Percentiles rank a stretch among this genome's conserved stretches.
Conservation (phyloP, 2,888 invertebrate genomes). For the Tinea semifulvella region DNA sequence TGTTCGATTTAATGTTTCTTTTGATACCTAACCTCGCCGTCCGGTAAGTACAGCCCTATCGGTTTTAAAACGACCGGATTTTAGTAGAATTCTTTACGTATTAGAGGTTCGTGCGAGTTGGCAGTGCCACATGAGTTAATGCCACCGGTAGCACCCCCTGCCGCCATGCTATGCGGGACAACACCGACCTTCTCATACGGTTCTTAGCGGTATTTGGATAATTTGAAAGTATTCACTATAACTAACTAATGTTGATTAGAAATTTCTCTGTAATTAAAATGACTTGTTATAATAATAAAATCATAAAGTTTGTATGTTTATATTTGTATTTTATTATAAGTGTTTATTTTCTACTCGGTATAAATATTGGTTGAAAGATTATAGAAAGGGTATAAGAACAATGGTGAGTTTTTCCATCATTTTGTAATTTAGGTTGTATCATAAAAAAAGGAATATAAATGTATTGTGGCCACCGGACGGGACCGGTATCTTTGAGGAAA, state of each 20-base stretch:
- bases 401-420: not conserved
- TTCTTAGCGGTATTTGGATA: constrained; percentile 29
- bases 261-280: constrained; percentile 3
- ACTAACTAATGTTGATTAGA: not conserved
- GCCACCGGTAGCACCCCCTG: constrained; percentile 57
- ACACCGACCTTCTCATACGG: constrained; percentile 42
- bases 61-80: constrained; percentile 6
- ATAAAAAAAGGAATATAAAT: constrained; percentile 3
- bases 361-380: not conserved
- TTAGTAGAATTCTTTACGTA: constrained; percentile 12
- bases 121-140: constrained; percentile 33
- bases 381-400: not conserved
- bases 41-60: constrained; percentile 7
- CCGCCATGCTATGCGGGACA: constrained; percentile 47
- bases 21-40: constrained; percentile 13
- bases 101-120: constrained; percentile 8
- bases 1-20: constrained; percentile 11
- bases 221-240: constrained; percentile 26
- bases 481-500: constrained; percentile 56
- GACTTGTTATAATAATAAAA: not conserved
- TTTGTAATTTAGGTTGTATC: not conserved
- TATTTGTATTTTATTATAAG: not conserved
- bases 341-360: not conserved
- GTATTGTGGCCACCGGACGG: constrained; percentile 49
- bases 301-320: not conserved